A percentile compares a stretch with the other conserved stretches of the same genome.
Conservation (phyloP, 2,113 vertebrate species). For the Pogona vitticeps region DNA sequence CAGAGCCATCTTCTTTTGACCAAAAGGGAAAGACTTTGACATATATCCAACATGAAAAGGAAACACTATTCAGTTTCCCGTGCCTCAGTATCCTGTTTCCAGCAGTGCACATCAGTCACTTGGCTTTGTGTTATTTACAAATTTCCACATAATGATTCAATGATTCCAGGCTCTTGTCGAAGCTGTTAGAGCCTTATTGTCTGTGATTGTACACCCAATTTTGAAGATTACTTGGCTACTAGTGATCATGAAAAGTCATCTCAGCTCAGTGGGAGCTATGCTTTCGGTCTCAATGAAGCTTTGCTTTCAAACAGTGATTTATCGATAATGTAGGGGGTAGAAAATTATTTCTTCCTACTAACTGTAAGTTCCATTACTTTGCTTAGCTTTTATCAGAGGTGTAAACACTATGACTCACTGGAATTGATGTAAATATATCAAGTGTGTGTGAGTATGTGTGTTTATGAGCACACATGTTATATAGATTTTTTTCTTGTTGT, state of each 20-base stretch:
- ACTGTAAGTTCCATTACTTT: constrained; percentile 18
- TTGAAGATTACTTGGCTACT: constrained; percentile 28
- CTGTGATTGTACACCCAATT: constrained; percentile 33
- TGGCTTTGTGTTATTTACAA: constrained; percentile 60
- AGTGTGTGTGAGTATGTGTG: not conserved
- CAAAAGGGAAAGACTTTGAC: not conserved
- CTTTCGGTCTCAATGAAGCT: constrained; percentile 14
- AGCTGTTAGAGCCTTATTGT: constrained; percentile 44
- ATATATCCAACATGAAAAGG: not conserved
- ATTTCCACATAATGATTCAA: constrained; percentile 30
- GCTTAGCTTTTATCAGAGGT: not conserved
- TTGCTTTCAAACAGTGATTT: constrained; percentile 21
- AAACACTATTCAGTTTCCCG: not conserved
- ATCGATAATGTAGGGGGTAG: constrained; percentile 22
- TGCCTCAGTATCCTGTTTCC: not conserved
- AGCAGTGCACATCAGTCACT: constrained; percentile 40
- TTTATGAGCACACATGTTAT: too few species aligned
- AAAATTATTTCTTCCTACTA: not conserved
- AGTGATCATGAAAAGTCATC: constrained; percentile 29
- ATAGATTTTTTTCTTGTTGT: too few species aligned
- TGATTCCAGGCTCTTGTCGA: constrained; percentile 44
- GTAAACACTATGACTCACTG: constrained; percentile 22
- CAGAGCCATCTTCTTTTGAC: not conserved
- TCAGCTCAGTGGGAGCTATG: constrained; percentile 13
- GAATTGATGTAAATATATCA: too few species aligned